These are phyloP conservation scores for Fissipunctia ypsillon DNA, from an alignment of 2,888 invertebrate genomes.

Conservation along the genomic window DNA sequence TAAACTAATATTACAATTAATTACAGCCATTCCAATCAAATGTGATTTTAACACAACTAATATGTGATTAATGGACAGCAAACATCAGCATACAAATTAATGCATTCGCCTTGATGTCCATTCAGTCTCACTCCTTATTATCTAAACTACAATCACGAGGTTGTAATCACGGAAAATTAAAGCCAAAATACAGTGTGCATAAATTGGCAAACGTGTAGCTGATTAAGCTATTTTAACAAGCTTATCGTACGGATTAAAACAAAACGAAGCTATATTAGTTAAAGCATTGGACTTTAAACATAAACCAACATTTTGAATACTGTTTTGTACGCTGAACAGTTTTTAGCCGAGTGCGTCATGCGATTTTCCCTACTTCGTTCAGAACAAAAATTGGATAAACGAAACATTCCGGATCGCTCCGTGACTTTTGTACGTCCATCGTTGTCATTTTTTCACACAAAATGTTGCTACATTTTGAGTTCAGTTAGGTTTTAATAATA, in stretches of 20 bases:
- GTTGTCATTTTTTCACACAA: conserved; percentile 12
- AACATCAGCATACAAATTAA: conserved; percentile 64
- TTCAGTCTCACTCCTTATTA: conserved; percentile 42
- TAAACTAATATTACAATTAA: conserved; percentile 20
- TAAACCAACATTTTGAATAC: conserved; percentile 40
- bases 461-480: conserved; percentile 20
- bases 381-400: conserved; percentile 54
- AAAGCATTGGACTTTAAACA: conserved; percentile 46
- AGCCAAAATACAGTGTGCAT: conserved; percentile 58
- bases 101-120: conserved; percentile 37
- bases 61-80: conserved; percentile 45
- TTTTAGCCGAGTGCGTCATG: conserved; percentile 34
- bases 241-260: conserved; percentile 53
- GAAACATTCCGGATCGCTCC: conserved; percentile 47
- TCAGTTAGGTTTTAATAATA: not conserved
- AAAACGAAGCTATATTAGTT: conserved; percentile 50
- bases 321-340: conserved; percentile 36
- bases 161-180: conserved; percentile 61
- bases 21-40: conserved; percentile 26
- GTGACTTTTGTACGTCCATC: conserved; percentile 37
- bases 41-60: conserved; percentile 31
- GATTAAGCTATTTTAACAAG: conserved; percentile 56
- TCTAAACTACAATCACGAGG: conserved; percentile 58
- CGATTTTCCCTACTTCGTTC: conserved; percentile 28
- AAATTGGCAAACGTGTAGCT: conserved; percentile 50